These are phyloP conservation scores for Agonum fuliginosum DNA, from an alignment of 2,888 invertebrate genomes.

Conservation along the genomic window DNA sequence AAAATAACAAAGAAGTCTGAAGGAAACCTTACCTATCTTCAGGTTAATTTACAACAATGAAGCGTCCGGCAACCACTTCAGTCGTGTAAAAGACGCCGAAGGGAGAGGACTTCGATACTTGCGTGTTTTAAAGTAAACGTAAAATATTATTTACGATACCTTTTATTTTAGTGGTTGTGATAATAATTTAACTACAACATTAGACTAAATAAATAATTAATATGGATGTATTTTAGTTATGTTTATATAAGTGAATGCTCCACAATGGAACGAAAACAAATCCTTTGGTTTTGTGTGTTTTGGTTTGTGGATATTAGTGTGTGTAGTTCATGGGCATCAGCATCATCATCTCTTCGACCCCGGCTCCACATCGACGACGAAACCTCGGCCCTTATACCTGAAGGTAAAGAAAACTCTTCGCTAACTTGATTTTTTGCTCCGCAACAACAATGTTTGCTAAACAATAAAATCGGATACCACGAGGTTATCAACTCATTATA, in stretches of 20 bases:
- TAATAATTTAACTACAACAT: slow-evolving; percentile 32
- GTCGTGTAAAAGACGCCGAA: slow-evolving; percentile 45
- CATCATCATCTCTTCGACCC: slow-evolving; percentile 6
- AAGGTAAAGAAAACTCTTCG: slow-evolving; percentile 34
- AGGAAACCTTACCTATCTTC: slow-evolving; percentile 31
- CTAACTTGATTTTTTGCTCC: slow-evolving; percentile 4
- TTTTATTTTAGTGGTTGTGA: slow-evolving; percentile 48
- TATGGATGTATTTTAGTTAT: slow-evolving; percentile 54
- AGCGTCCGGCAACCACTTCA: slow-evolving; percentile 33
- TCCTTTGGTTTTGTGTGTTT: slow-evolving; percentile 50
- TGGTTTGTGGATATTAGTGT: slow-evolving; percentile 52
- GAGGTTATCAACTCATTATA: slow-evolving; percentile 12
- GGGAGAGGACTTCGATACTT: slow-evolving; percentile 16
- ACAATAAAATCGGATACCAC: slow-evolving; percentile 9
- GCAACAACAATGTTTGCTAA: slow-evolving; percentile 12
- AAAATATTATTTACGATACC: slow-evolving; percentile 24
- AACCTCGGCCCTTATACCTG: slow-evolving; percentile 5
- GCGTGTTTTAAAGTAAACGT: slow-evolving; percentile 40
- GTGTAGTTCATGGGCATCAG: slow-evolving; percentile 25
- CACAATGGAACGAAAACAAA: slow-evolving; percentile 57
- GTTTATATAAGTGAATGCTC: slow-evolving; percentile 33
- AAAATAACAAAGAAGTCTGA: too few species aligned
- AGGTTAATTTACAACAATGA: slow-evolving; percentile 55
- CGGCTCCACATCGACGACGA: slow-evolving; percentile 23
- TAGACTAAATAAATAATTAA: slow-evolving; percentile 39